Evolutionary conservation across 2,113 vertebrate species (phyloP).

Genomic region (Raphicerus campestris): DNA sequence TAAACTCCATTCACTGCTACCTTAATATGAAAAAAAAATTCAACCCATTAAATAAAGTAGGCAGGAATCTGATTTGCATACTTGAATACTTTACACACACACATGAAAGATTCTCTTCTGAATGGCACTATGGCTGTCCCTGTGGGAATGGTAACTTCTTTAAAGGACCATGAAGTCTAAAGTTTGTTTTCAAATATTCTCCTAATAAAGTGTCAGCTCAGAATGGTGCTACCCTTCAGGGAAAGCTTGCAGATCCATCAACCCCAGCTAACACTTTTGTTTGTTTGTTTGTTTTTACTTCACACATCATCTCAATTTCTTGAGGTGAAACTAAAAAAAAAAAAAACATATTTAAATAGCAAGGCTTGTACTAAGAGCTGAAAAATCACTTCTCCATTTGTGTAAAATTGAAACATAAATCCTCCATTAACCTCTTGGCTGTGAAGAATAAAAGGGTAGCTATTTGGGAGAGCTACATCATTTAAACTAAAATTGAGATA

Average conservation of each 20-base stretch:
- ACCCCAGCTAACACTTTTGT: not conserved
- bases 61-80: not conserved
- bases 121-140: not conserved
- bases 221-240: not conserved
- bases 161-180: not conserved
- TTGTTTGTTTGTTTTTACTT: not conserved
- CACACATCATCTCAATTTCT: not conserved
- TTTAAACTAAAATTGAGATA: not conserved
- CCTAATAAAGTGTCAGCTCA: not conserved
- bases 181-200: not conserved
- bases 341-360: not conserved
- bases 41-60: slow-evolving; percentile 1
- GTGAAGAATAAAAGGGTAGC: not conserved
- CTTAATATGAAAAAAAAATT: not conserved
- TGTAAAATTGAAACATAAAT: not conserved
- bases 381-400: not conserved
- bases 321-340: not conserved
- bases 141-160: not conserved
- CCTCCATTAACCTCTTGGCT: not conserved
- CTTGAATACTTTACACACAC: not conserved
- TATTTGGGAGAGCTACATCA: not conserved
- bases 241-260: not conserved
- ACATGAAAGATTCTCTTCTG: not conserved
- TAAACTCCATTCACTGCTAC: not conserved
- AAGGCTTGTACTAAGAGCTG: not conserved